Evolutionary conservation across 2,888 invertebrate species (phyloP).

Genomic region (Oasisia sp.): DNA sequence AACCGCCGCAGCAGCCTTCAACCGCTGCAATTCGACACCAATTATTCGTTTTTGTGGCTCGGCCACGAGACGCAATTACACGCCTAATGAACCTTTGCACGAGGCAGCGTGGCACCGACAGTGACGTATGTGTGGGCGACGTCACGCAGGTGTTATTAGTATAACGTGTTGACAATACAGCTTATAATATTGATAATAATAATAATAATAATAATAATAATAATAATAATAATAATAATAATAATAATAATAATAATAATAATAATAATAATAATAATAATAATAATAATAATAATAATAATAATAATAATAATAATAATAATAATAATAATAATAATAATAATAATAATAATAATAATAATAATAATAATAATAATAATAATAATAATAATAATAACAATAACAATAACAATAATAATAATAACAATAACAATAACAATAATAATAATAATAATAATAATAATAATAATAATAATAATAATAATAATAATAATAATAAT

Average conservation of each 20-base stretch:
- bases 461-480: not conserved
- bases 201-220: not conserved
- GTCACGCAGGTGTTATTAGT: not conserved
- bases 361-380: not conserved
- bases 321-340: not conserved
- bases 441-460: not conserved
- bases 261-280: not conserved
- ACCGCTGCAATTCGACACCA: no score
- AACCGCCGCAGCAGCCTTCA: not conserved
- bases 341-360: not conserved
- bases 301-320: not conserved
- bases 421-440: not conserved
- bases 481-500: not conserved
- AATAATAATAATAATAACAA: no score
- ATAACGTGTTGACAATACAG: not conserved
- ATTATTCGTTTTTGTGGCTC: not conserved
- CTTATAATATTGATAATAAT: not conserved
- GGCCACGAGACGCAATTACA: not conserved
- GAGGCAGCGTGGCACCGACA: not conserved
- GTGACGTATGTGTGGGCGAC: not conserved
- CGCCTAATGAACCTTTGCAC: not conserved
- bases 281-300: not conserved
- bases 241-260: not conserved
- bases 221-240: not conserved
- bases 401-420: no score